Base-by-base conservation (phyloP, 2,113 vertebrate genomes). In the Sakesphorus luctuosus region DNA sequence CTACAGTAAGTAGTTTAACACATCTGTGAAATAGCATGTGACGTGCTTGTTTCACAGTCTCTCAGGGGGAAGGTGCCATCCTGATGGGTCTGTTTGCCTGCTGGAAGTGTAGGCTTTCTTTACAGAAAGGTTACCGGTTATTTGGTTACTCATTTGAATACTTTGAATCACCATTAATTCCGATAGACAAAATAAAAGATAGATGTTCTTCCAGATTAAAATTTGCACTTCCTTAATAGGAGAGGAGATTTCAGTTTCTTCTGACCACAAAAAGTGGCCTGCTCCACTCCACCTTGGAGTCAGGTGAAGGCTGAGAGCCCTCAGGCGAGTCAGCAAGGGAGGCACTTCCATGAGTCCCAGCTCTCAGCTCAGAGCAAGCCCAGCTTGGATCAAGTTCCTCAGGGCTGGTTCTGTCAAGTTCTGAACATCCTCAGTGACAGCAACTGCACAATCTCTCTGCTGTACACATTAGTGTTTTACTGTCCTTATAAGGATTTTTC, bases 281-380 rank as follows among this genome's bases (percentile, higher is more conserved):
- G 6, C 6, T 94, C 9, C 13, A 50, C 29, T 52, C 58, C 20
- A 33, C 9, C 7, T 31, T 4, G 10, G 9, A 31, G 36, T 26
- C 5, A 5, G 33, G 25, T 3, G 13, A 67, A 63, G 28, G 25
- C 68, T 81, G 3, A 0, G 0, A 84, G 15, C 56, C 35, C 33
- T 59, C 38, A 50, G 19, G 21, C 0, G 0, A 44, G 33, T 87
- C 49, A 69, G 46, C 49, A 56, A 40, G 1, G 31, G 55, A 71
- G 28, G 15, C 28, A 35, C n/a, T 84, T 59, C 26, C 35, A 6
- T 19, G 33, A 67, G 33, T 52, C 46, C 40, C 47, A 20, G 36
- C 15, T 79, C 61, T 72, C 44, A 31, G 40, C 33, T 88, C 33
- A 73, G n/a, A 86, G 31, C 50, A 80, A 47, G 20, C 28, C 33